A percentile compares a stretch with the other conserved stretches of the same genome.
phyloP scores from a whole-genome alignment of 2,113 vertebrate species.

The Tetrax tetrax region DNA sequence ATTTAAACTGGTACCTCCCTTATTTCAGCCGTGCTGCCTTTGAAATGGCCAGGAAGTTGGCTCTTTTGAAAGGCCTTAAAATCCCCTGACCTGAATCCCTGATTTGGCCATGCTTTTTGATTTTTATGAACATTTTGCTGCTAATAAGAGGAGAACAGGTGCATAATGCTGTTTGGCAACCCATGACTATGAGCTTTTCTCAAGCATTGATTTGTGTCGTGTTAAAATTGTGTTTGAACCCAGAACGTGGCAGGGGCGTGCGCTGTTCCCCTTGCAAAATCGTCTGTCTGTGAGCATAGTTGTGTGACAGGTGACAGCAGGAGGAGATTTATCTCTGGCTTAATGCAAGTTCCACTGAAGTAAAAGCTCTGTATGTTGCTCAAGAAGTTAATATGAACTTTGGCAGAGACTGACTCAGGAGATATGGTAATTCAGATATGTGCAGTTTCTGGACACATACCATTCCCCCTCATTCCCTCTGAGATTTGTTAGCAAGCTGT shows the following conservation, averaged over 20 bases:
- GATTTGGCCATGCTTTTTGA: neutral
- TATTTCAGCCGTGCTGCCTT: neutral
- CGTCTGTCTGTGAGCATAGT: neutral
- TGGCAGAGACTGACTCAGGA: neutral
- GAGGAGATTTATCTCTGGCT: neutral
- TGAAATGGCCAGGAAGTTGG: neutral
- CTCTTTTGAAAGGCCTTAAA: neutral
- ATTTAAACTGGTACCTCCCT: neutral
- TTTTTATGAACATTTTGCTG: neutral
- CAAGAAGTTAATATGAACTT: neutral
- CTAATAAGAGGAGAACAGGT: neutral
- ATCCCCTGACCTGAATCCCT: neutral
- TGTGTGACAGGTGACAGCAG: constrained; percentile 32
- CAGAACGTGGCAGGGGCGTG: neutral
- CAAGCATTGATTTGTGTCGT: accelerated
- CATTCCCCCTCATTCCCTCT: neutral
- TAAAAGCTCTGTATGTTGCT: neutral
- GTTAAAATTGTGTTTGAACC: neutral
- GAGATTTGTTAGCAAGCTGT: neutral
- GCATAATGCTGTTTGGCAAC: neutral
- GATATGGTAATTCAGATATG: neutral
- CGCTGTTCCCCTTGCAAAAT: neutral
- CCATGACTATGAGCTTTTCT: neutral
- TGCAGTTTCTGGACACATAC: neutral
- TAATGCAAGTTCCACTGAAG: constrained; percentile 18